Evolutionary conservation across 2,797 vertebrate species (phyloP).

Genomic region (Austrolebias charrua): DNA sequence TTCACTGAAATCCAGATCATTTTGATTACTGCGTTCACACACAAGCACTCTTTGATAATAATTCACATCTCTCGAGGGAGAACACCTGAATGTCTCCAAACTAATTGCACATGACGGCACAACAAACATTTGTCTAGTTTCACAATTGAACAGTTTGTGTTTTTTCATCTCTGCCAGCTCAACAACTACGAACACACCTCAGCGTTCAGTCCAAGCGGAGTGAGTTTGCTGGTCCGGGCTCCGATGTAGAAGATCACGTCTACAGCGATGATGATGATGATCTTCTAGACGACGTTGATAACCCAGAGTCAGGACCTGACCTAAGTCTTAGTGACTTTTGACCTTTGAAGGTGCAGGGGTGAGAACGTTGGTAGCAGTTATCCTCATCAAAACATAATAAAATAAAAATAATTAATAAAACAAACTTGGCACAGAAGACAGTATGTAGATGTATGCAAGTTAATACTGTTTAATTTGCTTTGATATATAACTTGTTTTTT

Average conservation of each 20-base stretch:
- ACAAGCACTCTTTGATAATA: neutral
- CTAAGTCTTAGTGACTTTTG: slow-evolving; percentile 82
- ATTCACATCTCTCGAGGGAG: slow-evolving; percentile 31
- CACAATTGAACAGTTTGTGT: slow-evolving; percentile 25
- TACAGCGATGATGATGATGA: slow-evolving; percentile 18
- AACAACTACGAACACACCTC: slow-evolving; percentile 34
- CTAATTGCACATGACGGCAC: slow-evolving; percentile 25
- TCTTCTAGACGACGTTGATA: slow-evolving; percentile 48
- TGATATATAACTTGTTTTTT: too few species aligned
- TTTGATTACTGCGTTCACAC: slow-evolving; percentile 14
- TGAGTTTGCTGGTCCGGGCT: slow-evolving; percentile 61
- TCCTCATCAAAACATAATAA: neutral
- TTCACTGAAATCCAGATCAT: slow-evolving; percentile 33
- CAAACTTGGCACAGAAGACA: neutral
- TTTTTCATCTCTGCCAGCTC: slow-evolving; percentile 45
- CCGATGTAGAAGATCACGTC: slow-evolving; percentile 57
- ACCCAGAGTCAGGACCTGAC: slow-evolving; percentile 72
- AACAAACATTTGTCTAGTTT: slow-evolving; percentile 12
- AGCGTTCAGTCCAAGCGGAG: slow-evolving; percentile 62
- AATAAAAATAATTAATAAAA: slow-evolving; percentile 18
- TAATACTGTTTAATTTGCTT: too few species aligned
- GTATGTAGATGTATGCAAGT: neutral
- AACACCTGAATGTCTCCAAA: slow-evolving; percentile 45
- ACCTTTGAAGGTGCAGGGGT: slow-evolving; percentile 19
- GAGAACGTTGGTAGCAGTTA: neutral